phyloP scores from a whole-genome alignment of 2,797 vertebrate genomes.

The Orestias chungarensis region DNA sequence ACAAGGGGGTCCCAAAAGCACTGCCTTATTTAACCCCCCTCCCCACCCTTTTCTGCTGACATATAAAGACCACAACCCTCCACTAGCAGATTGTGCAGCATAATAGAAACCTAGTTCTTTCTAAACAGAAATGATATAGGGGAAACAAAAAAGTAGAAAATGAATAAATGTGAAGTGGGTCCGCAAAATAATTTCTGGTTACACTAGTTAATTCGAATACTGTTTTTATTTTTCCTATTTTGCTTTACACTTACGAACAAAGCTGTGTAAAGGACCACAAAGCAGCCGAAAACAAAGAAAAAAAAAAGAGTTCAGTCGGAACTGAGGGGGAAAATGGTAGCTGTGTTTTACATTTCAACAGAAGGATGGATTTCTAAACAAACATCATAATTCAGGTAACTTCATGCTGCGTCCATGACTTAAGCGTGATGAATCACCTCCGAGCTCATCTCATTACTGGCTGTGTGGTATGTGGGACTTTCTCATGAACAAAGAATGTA shows the following conservation, averaged over 20 bases:
- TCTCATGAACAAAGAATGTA: constrained; percentile 44
- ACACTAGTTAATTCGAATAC: constrained; percentile 39
- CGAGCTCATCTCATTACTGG: constrained; percentile 60
- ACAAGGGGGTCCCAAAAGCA: constrained; percentile 33
- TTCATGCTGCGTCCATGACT: constrained; percentile 41
- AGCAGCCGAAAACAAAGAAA: constrained; percentile 69
- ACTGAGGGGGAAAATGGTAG: constrained; percentile 47
- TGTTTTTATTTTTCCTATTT: constrained; percentile 55
- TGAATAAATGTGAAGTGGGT: constrained; percentile 22
- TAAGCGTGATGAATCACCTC: constrained; percentile 66
- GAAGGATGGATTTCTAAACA: constrained; percentile 51
- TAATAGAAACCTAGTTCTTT: constrained; percentile 63
- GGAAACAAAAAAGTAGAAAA: constrained; percentile 47
- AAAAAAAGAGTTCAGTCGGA: constrained; percentile 67
- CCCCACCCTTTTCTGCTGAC: constrained; percentile 62
- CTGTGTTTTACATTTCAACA: constrained; percentile 48
- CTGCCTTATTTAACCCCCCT: not conserved
- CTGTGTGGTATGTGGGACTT: constrained; percentile 20
- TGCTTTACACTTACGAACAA: constrained; percentile 50
- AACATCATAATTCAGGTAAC: constrained; percentile 49
- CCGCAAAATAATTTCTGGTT: constrained; percentile 42
- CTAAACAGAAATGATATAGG: constrained; percentile 39
- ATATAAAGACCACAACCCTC: constrained; percentile 71
- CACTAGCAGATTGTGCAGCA: constrained; percentile 53
- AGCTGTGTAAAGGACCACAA: constrained; percentile 55